Base-by-base conservation (phyloP, 2,888 invertebrate genomes). In the Plagiodera versicolora region DNA sequence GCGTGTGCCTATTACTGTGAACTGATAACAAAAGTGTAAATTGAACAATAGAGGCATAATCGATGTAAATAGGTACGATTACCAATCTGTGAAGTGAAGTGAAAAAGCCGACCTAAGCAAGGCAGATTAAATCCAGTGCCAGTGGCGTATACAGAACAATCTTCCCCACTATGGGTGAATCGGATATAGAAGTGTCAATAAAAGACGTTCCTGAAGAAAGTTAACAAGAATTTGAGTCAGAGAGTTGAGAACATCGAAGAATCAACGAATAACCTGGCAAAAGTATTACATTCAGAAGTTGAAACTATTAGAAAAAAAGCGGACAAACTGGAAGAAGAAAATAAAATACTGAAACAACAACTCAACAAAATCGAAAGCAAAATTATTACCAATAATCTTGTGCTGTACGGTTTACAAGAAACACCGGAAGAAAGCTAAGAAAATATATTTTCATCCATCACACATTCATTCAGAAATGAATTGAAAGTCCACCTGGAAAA, bases 401-500 rank as follows among this genome's bases (percentile, higher is more conserved):
- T 50, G 30, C 28, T 50, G 28, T 49, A 49, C 24, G 49, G 28
- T 49, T 50, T 32, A 19, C 32, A 32, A 32, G 18, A 50, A 50
- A 50, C 18, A 50, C 18, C 32, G 50, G 50, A 50, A 50, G 11
- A 30, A 50, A 50, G 30, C 18, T 30, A 28, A 30, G 50, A 50
- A 50, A 50, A 50, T 50, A 28, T 50, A 18, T 2, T 50, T 50
- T 28, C 50, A 50, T 32, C 50, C 17, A 50, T 50, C 18, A 50
- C 28, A 32, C 16, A 10, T 32, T 50, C 32, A 30, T 50, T 50
- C 16, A 50, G 20, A 32, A 50, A 9, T 50, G 18, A 50, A 50
- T 50, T 50, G 30, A 11, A 50, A 50, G 50, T 50, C 30, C 32
- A 50, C 30, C 32, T 50, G 50, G 17, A 50, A 32, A 50, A 50